Evolutionary conservation across 2,888 invertebrate genomes (phyloP).

Genomic region (Sesamia inferens): DNA sequence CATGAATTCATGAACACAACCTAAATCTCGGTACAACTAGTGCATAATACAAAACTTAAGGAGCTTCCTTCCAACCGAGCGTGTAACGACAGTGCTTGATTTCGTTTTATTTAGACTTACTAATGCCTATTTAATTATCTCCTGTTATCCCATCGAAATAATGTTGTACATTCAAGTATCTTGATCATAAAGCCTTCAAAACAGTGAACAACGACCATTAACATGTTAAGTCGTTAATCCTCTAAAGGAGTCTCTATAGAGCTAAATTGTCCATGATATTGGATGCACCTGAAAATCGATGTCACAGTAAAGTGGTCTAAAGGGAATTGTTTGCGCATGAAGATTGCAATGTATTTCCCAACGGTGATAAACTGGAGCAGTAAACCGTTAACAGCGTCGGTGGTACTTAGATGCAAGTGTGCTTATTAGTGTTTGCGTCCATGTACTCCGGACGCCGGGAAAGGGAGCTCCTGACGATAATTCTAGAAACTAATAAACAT

Average conservation of each 20-base stretch:
- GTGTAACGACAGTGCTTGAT: no score
- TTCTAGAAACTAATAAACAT: not conserved
- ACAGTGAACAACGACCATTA: not conserved
- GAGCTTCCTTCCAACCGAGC: no score
- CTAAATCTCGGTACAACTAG: no score
- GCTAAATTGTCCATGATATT: conserved; percentile 20
- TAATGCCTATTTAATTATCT: not conserved
- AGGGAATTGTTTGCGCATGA: conserved; percentile 6
- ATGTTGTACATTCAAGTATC: not conserved
- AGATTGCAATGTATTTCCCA: conserved; percentile 14
- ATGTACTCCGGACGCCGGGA: not conserved
- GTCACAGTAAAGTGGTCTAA: conserved; percentile 8
- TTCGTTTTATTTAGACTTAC: not conserved
- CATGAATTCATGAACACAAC: no score
- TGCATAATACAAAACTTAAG: not conserved
- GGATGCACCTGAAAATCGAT: conserved; percentile 28
- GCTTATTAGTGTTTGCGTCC: not conserved
- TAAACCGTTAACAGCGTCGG: not conserved
- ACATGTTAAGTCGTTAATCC: not conserved
- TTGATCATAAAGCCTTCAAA: not conserved
- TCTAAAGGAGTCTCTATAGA: not conserved
- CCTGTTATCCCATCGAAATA: not conserved
- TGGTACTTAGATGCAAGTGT: not conserved
- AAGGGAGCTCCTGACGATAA: not conserved
- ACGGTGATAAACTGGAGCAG: not conserved